Conservation (phyloP, 2,888 invertebrate species). For the Acanthosepion lycidas region DNA sequence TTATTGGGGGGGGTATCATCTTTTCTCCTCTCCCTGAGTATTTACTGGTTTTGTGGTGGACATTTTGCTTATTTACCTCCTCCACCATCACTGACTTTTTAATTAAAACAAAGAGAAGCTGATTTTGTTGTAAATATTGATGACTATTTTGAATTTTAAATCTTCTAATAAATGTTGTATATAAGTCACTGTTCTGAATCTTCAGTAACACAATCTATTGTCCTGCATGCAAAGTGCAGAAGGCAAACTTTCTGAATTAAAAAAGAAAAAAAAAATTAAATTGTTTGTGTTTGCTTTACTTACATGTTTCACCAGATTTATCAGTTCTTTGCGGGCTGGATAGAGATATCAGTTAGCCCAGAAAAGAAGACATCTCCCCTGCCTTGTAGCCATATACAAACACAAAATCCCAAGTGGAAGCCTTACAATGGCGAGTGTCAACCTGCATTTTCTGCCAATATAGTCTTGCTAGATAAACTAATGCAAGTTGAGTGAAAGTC, state of each 20-base stretch:
- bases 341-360: no score
- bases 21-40: neutral
- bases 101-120: neutral
- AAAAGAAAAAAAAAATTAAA: neutral
- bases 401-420: no score
- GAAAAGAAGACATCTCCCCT: no score
- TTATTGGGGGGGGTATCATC: no score
- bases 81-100: neutral
- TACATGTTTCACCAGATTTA: no score
- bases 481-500: no score
- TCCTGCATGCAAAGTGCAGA: neutral
- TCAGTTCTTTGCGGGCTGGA: no score
- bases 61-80: neutral
- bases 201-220: neutral
- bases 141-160: slow-evolving; percentile 15
- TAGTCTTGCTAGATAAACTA: no score
- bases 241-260: neutral
- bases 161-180: neutral
- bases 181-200: neutral
- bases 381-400: no score
- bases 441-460: no score
- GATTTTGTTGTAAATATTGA: slow-evolving; percentile 23
- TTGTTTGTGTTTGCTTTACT: neutral
- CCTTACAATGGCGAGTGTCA: no score
- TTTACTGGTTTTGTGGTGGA: neutral